Evolutionary conservation across 2,797 vertebrate genomes (phyloP), one percentile per base, ranked within the genome.

Genomic region (Schizopygopsis malacanthus): DNA sequence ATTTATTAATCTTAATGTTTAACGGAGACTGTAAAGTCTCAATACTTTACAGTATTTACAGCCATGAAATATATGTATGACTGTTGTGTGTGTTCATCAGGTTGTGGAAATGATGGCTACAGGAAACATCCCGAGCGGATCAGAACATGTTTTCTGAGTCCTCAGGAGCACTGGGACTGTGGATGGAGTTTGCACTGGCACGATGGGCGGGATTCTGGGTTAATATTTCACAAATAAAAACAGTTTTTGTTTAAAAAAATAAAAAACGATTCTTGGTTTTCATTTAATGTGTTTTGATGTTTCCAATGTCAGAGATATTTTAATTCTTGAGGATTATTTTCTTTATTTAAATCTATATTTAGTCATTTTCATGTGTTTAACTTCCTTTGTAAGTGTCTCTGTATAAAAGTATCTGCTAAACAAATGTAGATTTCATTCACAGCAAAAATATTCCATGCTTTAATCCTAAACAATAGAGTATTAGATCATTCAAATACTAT

Each of bases 191-290:
- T 93, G 93, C 94, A 93, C 93, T 94, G 92, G 94, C 56, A 82
- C 85, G 79, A 90, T 90, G 90, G 82, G 88, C 0, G 88, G 83
- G 86, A 91, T 83, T 87, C 92, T 82, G 91, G 86, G 63, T 82
- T 93, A 91, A 92, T 71, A 89, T 88, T 90, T 94, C 91, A 93
- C 87, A 86, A 95, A 92, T 95, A 95, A 95, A 94, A 90, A 77
- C 41, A 71, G 90, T 77, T 95, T 95, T 95, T 89, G 90, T 95
- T 43, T 95, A 56, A 89, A 94, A 94, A 89, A 86, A 41, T n/a
- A 4, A 22, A 39, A 78, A 52, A 77, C 22, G 43, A 87, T 78
- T 83, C 15, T 47, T 56, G 15, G 90, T 69, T 85, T 39, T 85
- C 78, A n/a, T 52, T 77, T 56, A 2, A 50, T 61, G 22, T 59